Evolutionary conservation across 2,888 invertebrate species (phyloP).

Genomic region (Epinotia bilunana): DNA sequence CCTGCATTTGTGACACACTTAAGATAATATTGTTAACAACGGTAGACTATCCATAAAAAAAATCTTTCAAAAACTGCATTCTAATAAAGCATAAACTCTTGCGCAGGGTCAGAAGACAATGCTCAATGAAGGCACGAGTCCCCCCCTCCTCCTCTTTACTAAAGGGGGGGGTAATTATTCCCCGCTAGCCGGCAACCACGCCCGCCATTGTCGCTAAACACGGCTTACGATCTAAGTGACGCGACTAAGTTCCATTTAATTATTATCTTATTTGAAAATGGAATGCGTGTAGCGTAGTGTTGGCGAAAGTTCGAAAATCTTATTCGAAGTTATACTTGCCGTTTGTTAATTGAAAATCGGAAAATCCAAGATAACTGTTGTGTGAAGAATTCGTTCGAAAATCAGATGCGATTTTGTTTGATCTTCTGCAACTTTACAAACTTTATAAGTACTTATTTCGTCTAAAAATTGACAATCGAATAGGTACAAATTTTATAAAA

Average conservation of each 20-base stretch:
- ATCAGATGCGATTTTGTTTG: background rate
- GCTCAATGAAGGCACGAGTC: conserved; percentile 69
- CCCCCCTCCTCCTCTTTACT: conserved; percentile 35
- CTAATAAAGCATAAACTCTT: conserved; percentile 25
- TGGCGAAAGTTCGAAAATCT: conserved; percentile 11
- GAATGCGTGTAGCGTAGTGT: conserved; percentile 29
- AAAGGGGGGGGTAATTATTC: conserved; percentile 74
- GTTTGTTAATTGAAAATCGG: too few relatives aligned
- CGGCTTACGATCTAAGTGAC: conserved; percentile 58
- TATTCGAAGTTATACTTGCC: conserved; percentile 1
- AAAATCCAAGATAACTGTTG: background rate
- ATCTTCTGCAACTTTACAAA: background rate
- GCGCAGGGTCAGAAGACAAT: conserved; percentile 77
- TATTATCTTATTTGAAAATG: conserved; percentile 44
- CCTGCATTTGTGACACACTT: background rate
- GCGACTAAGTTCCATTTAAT: conserved; percentile 43
- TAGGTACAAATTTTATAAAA: background rate
- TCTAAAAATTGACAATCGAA: too few relatives aligned
- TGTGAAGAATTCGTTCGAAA: background rate
- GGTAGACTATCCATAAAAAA: conserved; percentile 14
- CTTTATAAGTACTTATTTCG: too few relatives aligned
- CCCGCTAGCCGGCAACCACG: conserved; percentile 76
- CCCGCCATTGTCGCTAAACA: conserved; percentile 79
- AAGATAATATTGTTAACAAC: conserved; percentile 8
- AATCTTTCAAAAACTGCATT: conserved; percentile 21